Evolutionary conservation across 2,113 vertebrate genomes (phyloP), one percentile per base, ranked within the genome.

Genomic region (Strigops habroptila): DNA sequence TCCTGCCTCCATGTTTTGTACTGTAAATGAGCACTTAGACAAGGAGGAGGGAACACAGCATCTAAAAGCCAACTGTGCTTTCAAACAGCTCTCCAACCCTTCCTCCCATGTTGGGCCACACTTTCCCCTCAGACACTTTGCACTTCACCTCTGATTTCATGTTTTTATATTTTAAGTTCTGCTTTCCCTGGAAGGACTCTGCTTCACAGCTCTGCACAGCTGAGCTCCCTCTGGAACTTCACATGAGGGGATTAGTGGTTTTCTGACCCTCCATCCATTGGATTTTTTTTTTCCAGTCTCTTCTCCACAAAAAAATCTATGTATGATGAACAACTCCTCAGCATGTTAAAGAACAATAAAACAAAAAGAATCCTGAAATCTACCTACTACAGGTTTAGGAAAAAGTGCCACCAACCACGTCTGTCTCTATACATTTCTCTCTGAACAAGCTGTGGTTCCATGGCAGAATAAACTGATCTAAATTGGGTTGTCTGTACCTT

Each of bases 241-340:
- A 74, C 55, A 85, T 12, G 62, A 82, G 53, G 17, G 37, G 21
- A 79, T 89, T 63, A 89, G 67, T 63, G 81, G 57, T 87, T 91
- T 96, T 93, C 81, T 87, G 88, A 91, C 88, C 74, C 44, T 94
- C 71, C 71, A 91, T 43, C 77, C 93, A 95, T 5, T 63, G 65
- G 52, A 71, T 62, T 69, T 85, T 77, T 77, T 86, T 77, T 77
- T 86, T 92, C 82, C 80, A 94, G 48, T 30, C 76, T 88, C 79
- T 78, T 78, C 93, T 91, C 68, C 77, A 78, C 44, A 39, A 14
- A 89, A 60, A 89, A 93, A 93, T 91, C 90, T 88, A 91, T 92
- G 80, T 39, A 79, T 9, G n/a, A 86, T 52, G 52, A 91, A 15
- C 59, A 86, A 78, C 7, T 43, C 51, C 73, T 86, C 74, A 60